Conservation (phyloP, 2,797 vertebrate genomes). For the Petrocephalus sullivani region DNA sequence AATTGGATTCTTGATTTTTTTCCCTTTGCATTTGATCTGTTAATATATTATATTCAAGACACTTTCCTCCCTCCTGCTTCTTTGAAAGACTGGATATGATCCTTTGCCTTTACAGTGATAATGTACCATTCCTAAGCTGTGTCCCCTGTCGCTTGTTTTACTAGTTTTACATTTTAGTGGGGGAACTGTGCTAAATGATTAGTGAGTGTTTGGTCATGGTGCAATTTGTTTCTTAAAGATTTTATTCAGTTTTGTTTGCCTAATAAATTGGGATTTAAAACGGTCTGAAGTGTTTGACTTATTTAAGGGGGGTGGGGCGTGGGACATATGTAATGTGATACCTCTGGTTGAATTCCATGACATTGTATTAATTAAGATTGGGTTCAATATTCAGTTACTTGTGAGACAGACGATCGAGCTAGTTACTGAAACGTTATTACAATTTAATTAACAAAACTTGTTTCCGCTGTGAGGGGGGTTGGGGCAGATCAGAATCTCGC, state of each 20-base stretch:
- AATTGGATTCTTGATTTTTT: slow-evolving; percentile 29
- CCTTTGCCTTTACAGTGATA: slow-evolving; percentile 49
- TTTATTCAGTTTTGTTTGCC: slow-evolving; percentile 69
- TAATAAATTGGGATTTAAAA: slow-evolving; percentile 63
- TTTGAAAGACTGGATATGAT: slow-evolving; percentile 42
- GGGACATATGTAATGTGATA: not conserved
- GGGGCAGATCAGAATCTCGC: not conserved
- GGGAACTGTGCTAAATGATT: slow-evolving; percentile 41
- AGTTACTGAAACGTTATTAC: not conserved
- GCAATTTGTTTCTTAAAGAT: slow-evolving; percentile 62
- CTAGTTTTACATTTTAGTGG: slow-evolving; percentile 73
- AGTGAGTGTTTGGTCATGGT: slow-evolving; percentile 64
- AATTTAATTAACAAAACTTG: not conserved
- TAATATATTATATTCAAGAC: slow-evolving; percentile 36
- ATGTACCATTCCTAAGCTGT: slow-evolving; percentile 39
- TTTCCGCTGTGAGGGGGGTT: not conserved
- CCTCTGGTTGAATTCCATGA: not conserved
- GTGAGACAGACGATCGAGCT: not conserved
- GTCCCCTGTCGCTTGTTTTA: slow-evolving; percentile 59
- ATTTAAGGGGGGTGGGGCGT: not conserved
- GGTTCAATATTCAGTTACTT: not conserved
- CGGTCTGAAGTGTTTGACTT: not conserved
- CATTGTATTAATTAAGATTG: not conserved
- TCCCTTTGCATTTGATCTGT: slow-evolving; percentile 47
- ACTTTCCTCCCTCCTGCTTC: slow-evolving; percentile 37